Percentiles rank a stretch among this genome's conserved stretches.
phyloP scores from a whole-genome alignment of 2,888 invertebrate genomes.

The Helicoverpa assulta region DNA sequence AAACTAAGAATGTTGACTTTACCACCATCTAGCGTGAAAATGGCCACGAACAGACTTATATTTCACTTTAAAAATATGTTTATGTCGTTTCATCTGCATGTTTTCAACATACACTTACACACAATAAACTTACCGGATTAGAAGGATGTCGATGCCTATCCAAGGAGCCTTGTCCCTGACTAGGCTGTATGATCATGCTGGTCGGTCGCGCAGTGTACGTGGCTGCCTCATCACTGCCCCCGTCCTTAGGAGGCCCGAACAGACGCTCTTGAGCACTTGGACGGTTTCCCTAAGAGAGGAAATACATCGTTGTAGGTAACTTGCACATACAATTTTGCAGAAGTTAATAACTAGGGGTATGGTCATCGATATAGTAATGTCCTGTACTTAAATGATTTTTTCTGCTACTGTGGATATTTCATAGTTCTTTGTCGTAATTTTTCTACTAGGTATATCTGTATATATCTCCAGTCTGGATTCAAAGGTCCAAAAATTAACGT shows the following conservation, averaged over 20 bases:
- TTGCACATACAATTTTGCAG: background rate
- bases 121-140: slow-evolving; percentile 81
- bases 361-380: too few relatives aligned
- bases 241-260: slow-evolving; percentile 89
- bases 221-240: slow-evolving; percentile 76
- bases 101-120: too few relatives aligned
- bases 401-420: too few relatives aligned
- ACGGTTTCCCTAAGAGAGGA: slow-evolving; percentile 65
- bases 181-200: slow-evolving; percentile 84
- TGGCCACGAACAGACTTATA: too few relatives aligned
- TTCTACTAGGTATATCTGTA: too few relatives aligned
- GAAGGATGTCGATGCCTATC: slow-evolving; percentile 84
- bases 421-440: too few relatives aligned
- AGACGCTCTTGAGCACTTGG: slow-evolving; percentile 93
- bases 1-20: too few relatives aligned
- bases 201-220: slow-evolving; percentile 84
- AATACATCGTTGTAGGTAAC: too few relatives aligned
- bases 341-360: too few relatives aligned
- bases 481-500: background rate
- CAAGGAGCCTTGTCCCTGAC: slow-evolving; percentile 89
- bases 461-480: background rate
- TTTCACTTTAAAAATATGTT: background rate
- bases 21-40: too few relatives aligned
- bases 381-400: too few relatives aligned
- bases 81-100: too few relatives aligned